Base-by-base conservation (phyloP, 1,140 invertebrate species). In the Bactericera cockerelli region DNA sequence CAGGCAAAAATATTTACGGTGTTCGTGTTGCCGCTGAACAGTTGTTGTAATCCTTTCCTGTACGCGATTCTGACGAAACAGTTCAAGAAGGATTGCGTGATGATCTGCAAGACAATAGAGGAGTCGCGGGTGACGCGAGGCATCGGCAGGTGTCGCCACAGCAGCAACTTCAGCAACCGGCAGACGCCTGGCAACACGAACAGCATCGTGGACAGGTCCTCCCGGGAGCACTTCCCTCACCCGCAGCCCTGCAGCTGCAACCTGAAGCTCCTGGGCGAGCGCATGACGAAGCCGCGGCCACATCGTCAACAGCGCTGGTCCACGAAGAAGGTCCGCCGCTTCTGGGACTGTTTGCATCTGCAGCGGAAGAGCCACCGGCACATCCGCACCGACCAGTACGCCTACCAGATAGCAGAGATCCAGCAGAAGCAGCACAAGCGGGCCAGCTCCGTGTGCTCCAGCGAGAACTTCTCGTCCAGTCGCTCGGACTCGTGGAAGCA, bases 31-130 rank as follows among this genome's bases (percentile, higher is more conserved):
- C 94, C 93, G 1, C 72, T 98, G 11, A 97, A 97, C 70, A 93
- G 89, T 0, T 97, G 93, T 68, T 95, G 92, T 70, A 97, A 98
- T 72, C 94, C 93, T 0, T 97, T 97, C 68, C 77, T 98, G 0
- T 98, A 97, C 71, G 93, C 93, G 21, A 95, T 97, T 60, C 79
- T 97, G 59, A 98, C 93, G 0, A 96, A 96, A 70, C 93, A 97
- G 68, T 98, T 97, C 70, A 97, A 97, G 70, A 94, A 95, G 71
- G 94, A 97, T 69, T 98, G 93, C 71, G 88, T 95, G 0, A 80
- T 93, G 63, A 87, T 98, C 54, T 97, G 93, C 71, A 89, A 93
- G 68, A 86, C 89, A 8, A 93, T 95, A 63, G 91, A 95, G 71
- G 91, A 94, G 68, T 91, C 88, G 0, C 75, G 90, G 25, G 89